Evolutionary conservation across 1,140 invertebrate genomes (phyloP).

Genomic region (Drosophila elegans): DNA sequence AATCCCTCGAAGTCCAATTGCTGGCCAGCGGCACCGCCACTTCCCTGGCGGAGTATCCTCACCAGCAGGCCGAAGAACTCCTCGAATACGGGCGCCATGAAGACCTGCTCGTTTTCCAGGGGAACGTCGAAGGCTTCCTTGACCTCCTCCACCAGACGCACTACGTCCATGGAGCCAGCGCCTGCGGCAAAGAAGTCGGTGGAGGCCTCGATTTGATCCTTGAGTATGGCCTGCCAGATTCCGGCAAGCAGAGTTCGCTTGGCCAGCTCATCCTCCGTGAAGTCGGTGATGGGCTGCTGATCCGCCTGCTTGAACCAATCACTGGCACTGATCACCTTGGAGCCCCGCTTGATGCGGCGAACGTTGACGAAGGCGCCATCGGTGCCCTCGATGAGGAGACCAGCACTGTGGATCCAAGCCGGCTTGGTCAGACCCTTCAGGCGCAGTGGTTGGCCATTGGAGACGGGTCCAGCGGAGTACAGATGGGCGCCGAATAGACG

Average conservation of each 20-base stretch:
- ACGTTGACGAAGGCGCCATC: conserved; percentile 92
- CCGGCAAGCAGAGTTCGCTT: conserved; percentile 87
- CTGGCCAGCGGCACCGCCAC: conserved; percentile 8
- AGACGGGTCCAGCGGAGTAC: conserved; percentile 88
- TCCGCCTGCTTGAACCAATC: conserved; percentile 90
- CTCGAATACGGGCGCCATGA: conserved; percentile 95
- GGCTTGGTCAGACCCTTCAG: conserved; percentile 87
- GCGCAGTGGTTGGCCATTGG: conserved; percentile 85
- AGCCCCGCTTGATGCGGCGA: conserved; percentile 89
- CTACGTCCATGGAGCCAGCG: conserved; percentile 98
- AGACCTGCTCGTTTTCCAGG: conserved; percentile 95
- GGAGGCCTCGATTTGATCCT: conserved; percentile 89
- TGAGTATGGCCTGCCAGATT: conserved; percentile 95
- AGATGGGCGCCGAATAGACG: conserved; percentile 92
- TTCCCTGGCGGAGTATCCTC: conserved; percentile 61
- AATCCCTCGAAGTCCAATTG: conserved; percentile 90
- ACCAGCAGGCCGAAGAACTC: conserved; percentile 89
- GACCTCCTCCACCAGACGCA: conserved; percentile 96
- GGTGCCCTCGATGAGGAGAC: conserved; percentile 91
- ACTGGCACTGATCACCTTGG: conserved; percentile 93
- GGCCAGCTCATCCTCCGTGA: conserved; percentile 91
- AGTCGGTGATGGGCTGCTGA: conserved; percentile 86
- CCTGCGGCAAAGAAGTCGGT: conserved; percentile 97
- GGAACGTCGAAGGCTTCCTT: conserved; percentile 91
- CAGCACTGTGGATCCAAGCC: conserved; percentile 91